Evolutionary conservation across 1,140 invertebrate genomes (phyloP).

Genomic region (Bombyx mori): DNA sequence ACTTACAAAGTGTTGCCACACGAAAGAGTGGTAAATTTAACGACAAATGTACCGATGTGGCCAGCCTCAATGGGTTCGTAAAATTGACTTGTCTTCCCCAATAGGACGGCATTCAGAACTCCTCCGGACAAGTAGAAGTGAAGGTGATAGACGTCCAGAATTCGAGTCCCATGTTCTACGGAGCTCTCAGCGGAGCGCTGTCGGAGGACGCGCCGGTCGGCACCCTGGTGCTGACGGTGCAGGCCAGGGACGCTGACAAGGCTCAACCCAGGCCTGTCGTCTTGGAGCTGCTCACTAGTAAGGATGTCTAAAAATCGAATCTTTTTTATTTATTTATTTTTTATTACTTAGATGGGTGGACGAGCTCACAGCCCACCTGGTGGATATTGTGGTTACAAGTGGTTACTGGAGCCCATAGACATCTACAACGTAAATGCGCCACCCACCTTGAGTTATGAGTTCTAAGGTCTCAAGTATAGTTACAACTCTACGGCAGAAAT

Average conservation of each 20-base stretch:
- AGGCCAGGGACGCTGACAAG: conserved; percentile 86
- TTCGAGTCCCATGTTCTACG: conserved; percentile 85
- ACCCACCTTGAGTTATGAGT: too few species aligned
- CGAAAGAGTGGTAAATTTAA: too few species aligned
- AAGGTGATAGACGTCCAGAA: conserved; percentile 88
- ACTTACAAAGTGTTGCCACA: conserved; percentile 77
- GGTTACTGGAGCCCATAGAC: too few species aligned
- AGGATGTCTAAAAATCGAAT: conserved; percentile 39
- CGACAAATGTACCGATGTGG: too few species aligned
- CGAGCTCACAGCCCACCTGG: too few species aligned
- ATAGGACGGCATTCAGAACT: conserved; percentile 84
- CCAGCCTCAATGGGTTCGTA: too few species aligned
- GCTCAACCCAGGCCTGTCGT: conserved; percentile 83
- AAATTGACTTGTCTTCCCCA: conserved; percentile 6
- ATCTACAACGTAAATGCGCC: too few species aligned
- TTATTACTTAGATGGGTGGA: too few species aligned
- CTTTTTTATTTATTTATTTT: too few species aligned
- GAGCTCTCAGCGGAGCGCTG: conserved; percentile 84
- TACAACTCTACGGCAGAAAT: too few species aligned
- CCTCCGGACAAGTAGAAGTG: conserved; percentile 80
- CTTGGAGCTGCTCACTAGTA: conserved; percentile 86
- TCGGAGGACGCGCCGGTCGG: conserved; percentile 88
- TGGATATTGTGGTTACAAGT: too few species aligned
- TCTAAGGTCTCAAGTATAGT: too few species aligned
- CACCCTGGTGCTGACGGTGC: conserved; percentile 83